These are phyloP conservation scores for Bimastos eiseni DNA, from an alignment of 2,888 invertebrate genomes.

Conservation along the genomic window DNA sequence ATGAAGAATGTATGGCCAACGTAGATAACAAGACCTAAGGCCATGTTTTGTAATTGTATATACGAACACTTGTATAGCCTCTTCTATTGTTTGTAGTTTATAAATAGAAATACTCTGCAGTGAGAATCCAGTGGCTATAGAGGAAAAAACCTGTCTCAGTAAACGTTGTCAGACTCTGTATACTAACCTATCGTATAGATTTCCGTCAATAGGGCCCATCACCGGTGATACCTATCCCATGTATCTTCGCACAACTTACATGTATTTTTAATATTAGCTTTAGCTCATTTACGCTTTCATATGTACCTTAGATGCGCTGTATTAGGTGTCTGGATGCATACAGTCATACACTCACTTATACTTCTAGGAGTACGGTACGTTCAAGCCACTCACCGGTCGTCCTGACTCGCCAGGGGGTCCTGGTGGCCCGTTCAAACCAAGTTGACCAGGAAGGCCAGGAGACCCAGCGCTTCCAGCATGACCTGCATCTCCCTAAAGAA, in stretches of 20 bases:
- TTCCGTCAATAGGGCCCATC: no score
- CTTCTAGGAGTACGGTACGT: background rate
- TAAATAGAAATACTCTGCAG: no score
- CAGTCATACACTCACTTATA: background rate
- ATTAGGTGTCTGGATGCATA: background rate
- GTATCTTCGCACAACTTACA: background rate
- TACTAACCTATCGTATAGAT: background rate
- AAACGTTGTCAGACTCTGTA: background rate
- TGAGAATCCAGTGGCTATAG: background rate
- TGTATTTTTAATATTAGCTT: background rate
- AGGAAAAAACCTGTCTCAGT: background rate
- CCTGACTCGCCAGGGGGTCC: slow-evolving; percentile 28
- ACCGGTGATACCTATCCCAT: no score
- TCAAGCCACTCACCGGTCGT: slow-evolving; percentile 14
- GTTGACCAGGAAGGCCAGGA: slow-evolving; percentile 16
- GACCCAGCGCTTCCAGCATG: slow-evolving; percentile 23
- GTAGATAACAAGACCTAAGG: no score
- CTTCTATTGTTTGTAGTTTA: no score
- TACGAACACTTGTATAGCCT: no score
- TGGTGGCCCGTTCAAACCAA: background rate
- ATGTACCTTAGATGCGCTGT: background rate
- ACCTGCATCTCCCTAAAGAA: slow-evolving; percentile 29
- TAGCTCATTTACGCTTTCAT: background rate
- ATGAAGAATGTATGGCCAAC: background rate
- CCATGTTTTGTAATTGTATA: no score